A percentile compares a stretch with the other conserved stretches of the same genome.
These are phyloP conservation scores for Okapia johnstoni DNA, from an alignment of 2,113 vertebrate genomes.

Conservation along the genomic window DNA sequence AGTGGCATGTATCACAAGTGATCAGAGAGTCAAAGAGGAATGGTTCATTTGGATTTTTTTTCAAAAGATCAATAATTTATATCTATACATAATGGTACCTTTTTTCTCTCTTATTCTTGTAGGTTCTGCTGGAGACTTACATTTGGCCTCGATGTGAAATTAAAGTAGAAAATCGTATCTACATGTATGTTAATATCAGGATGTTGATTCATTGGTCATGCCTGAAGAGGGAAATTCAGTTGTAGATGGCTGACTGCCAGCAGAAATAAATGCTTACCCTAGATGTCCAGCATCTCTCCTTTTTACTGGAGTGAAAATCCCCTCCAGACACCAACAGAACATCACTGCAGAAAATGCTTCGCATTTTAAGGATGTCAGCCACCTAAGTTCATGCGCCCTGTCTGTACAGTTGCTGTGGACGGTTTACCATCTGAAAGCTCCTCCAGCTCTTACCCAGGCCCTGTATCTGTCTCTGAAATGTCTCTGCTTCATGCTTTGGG, in stretches of 20 bases:
- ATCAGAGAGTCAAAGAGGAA: not conserved
- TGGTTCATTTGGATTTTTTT: not conserved
- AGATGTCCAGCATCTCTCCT: slow-evolving; percentile 86
- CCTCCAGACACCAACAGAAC: slow-evolving; percentile 84
- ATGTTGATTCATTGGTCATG: slow-evolving; percentile 87
- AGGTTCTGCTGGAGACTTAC: slow-evolving; percentile 91
- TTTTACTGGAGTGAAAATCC: slow-evolving; percentile 90
- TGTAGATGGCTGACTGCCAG: slow-evolving; percentile 86
- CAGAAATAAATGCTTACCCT: slow-evolving; percentile 87
- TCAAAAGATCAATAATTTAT: not conserved
- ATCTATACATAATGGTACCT: not conserved
- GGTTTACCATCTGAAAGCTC: slow-evolving; percentile 93
- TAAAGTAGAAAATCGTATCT: slow-evolving; percentile 84
- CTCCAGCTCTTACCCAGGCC: slow-evolving; percentile 88
- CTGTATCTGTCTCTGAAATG: slow-evolving; percentile 92
- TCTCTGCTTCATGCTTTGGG: slow-evolving; percentile 97
- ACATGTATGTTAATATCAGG: slow-evolving; percentile 82
- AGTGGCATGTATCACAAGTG: not conserved
- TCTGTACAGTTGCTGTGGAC: slow-evolving; percentile 91
- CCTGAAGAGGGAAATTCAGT: slow-evolving; percentile 87
- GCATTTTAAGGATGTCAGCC: slow-evolving; percentile 87
- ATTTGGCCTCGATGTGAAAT: slow-evolving; percentile 90
- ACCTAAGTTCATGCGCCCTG: slow-evolving; percentile 96
- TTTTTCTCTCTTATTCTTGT: slow-evolving; percentile 71
- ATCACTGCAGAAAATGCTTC: slow-evolving; percentile 86